Percentiles rank a stretch among this genome's conserved stretches.
Conservation (phyloP, 2,888 invertebrate genomes). For the Stenolophus ochropezus region DNA sequence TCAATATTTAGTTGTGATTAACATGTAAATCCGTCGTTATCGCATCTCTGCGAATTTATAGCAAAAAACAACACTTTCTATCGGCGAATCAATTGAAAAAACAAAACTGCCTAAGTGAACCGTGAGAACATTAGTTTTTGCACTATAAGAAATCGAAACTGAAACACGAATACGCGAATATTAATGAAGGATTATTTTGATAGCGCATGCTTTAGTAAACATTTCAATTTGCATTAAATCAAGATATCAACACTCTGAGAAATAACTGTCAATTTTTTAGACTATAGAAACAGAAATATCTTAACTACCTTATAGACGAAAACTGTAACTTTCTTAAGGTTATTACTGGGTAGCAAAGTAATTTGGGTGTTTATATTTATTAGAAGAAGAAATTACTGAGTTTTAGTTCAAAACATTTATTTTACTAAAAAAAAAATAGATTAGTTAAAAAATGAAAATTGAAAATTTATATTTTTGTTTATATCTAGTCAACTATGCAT, state of each 20-base stretch:
- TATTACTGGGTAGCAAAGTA: too few species aligned
- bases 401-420: too few species aligned
- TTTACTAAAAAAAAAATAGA: too few species aligned
- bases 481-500: too few species aligned
- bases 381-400: too few species aligned
- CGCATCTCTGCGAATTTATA: neutral
- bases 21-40: slow-evolving; percentile 20
- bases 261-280: neutral
- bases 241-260: neutral
- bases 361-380: too few species aligned
- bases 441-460: too few species aligned
- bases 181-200: slow-evolving; percentile 17
- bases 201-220: slow-evolving; percentile 14
- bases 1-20: slow-evolving; percentile 29
- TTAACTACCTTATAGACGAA: neutral
- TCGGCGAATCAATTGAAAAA: neutral
- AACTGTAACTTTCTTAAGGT: neutral
- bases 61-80: slow-evolving; percentile 35
- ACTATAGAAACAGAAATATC: neutral
- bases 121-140: slow-evolving; percentile 32
- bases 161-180: slow-evolving; percentile 9
- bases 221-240: slow-evolving; percentile 4
- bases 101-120: slow-evolving; percentile 23
- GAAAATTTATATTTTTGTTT: too few species aligned
- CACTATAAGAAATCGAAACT: neutral